Evolutionary conservation across 1,140 invertebrate genomes (phyloP).

Genomic region (Drosophila baimaii): DNA sequence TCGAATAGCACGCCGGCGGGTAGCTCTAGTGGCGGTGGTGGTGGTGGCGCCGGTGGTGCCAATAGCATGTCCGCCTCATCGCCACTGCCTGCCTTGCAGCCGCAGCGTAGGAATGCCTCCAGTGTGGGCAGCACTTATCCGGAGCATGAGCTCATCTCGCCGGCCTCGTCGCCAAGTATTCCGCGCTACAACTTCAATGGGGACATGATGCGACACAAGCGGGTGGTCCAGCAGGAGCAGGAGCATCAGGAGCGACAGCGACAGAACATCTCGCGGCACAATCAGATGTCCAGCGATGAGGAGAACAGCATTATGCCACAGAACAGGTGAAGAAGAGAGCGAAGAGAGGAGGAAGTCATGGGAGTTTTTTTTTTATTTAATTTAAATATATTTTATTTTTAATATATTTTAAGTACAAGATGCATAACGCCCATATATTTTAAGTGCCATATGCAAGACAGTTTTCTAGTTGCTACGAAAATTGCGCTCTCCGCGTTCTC

Average conservation of each 20-base stretch:
- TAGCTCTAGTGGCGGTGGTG: conserved; percentile 60
- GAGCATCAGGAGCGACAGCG: conserved; percentile 70
- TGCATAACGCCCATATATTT: no score
- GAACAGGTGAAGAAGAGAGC: conserved; percentile 61
- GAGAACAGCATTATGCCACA: conserved; percentile 84
- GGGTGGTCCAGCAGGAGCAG: conserved; percentile 74
- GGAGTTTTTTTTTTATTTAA: no score
- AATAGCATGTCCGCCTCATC: conserved; percentile 83
- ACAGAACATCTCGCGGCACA: conserved; percentile 75
- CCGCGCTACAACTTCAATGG: conserved; percentile 83
- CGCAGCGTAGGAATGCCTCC: conserved; percentile 75
- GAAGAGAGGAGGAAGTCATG: not conserved
- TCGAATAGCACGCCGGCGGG: conserved; percentile 73
- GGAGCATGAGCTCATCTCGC: conserved; percentile 84
- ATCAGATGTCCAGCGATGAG: conserved; percentile 83
- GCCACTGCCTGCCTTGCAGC: conserved; percentile 75
- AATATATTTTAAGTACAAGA: not conserved
- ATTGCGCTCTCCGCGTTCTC: no score
- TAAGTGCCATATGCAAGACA: no score
- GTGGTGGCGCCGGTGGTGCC: conserved; percentile 17
- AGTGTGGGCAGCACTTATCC: conserved; percentile 83
- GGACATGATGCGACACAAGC: conserved; percentile 81
- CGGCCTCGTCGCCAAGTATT: conserved; percentile 82
- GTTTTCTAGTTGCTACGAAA: no score
- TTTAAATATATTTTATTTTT: not conserved